Percentiles rank a stretch among this genome's conserved stretches.
Conservation (phyloP, 2,888 invertebrate genomes). For the Caenorhabditis auriculariae region DNA sequence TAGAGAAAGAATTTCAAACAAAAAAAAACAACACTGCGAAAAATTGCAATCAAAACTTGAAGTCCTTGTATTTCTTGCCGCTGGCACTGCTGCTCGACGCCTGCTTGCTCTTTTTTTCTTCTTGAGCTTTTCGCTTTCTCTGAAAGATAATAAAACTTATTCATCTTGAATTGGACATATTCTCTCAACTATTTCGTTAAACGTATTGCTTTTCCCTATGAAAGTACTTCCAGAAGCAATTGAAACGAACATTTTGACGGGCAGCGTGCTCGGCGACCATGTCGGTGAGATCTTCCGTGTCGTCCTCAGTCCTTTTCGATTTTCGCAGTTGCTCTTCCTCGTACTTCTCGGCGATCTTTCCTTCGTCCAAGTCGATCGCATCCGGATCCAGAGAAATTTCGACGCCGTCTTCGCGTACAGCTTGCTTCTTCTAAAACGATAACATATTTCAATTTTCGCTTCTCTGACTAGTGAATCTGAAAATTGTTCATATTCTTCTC, state of each 20-base stretch:
- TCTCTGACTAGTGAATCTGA: background rate
- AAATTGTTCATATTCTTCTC: background rate
- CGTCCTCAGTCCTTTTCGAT: conserved; percentile 70
- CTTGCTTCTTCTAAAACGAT: conserved; percentile 44
- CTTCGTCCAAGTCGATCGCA: conserved; percentile 53
- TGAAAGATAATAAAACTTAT: conserved; percentile 36
- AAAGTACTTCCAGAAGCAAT: background rate
- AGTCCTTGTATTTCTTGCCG: conserved; percentile 62
- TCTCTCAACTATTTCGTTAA: background rate
- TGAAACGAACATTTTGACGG: conserved; percentile 78
- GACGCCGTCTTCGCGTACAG: conserved; percentile 68
- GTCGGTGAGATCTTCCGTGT: conserved; percentile 86
- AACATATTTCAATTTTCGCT: background rate
- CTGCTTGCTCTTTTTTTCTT: conserved; percentile 55
- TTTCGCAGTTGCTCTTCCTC: conserved; percentile 94
- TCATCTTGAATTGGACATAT: background rate
- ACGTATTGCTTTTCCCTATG: no score
- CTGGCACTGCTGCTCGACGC: conserved; percentile 6
- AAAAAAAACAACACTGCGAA: no score
- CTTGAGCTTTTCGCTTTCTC: conserved; percentile 61
- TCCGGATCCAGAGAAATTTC: conserved; percentile 96
- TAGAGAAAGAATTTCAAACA: no score
- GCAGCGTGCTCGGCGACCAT: conserved; percentile 98
- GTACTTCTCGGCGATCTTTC: conserved; percentile 88
- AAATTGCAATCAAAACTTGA: conserved; percentile 56